These are phyloP conservation scores for Sialia sialis DNA, from an alignment of 2,113 vertebrate species.

Conservation along the genomic window DNA sequence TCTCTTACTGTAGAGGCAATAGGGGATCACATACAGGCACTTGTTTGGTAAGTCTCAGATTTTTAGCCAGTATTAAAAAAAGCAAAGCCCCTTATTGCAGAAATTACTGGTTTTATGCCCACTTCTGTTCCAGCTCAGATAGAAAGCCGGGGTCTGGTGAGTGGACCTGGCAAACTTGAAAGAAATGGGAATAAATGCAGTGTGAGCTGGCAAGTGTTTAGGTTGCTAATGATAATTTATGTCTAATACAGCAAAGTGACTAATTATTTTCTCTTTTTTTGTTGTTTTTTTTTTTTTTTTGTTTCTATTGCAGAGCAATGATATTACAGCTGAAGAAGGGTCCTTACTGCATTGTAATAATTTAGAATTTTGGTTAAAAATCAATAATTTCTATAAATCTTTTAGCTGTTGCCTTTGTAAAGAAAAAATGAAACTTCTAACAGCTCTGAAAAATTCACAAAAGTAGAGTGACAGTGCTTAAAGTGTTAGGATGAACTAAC, in stretches of 20 bases:
- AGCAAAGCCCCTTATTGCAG: neutral
- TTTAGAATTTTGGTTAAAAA: neutral
- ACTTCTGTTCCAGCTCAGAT: neutral
- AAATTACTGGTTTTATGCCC: neutral
- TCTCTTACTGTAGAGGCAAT: neutral
- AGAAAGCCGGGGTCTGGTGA: neutral
- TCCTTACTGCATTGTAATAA: neutral
- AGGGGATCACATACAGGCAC: rapidly evolving
- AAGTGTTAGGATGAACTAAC: neutral
- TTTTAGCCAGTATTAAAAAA: neutral
- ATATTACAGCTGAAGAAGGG: constrained; percentile 6
- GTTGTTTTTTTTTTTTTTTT: too few relatives aligned
- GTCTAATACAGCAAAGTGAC: neutral
- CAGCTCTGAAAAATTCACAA: neutral
- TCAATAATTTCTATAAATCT: neutral
- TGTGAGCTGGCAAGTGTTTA: neutral
- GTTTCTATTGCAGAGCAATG: constrained; percentile 50
- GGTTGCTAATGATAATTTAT: neutral
- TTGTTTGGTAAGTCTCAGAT: neutral
- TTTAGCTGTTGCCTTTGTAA: neutral
- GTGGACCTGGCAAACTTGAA: neutral
- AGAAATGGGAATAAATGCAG: neutral
- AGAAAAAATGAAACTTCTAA: neutral
- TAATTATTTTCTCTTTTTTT: neutral
- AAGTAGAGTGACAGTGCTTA: neutral